phyloP scores from a whole-genome alignment of 2,888 invertebrate species.

The Pristionchus entomophagus region DNA sequence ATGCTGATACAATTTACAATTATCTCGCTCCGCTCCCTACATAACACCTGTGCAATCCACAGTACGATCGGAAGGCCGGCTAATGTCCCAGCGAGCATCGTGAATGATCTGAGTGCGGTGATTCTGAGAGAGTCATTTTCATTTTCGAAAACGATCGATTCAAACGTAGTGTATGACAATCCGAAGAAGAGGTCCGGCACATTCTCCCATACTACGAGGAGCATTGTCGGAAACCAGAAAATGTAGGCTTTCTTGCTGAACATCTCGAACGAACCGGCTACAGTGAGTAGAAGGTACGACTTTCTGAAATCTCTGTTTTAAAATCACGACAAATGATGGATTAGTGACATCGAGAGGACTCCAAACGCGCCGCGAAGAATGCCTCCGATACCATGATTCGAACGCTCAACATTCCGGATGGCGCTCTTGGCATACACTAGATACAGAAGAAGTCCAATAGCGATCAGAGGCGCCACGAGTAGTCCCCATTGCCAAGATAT shows the following conservation, averaged over 20 bases:
- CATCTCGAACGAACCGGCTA: neutral
- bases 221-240: neutral
- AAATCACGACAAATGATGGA: neutral
- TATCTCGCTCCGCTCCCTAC: too few species aligned
- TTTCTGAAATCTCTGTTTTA: neutral
- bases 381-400: neutral
- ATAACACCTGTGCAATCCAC: slow-evolving; percentile 16
- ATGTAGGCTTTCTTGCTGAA: neutral
- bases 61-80: neutral
- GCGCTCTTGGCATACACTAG: neutral
- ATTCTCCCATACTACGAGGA: neutral
- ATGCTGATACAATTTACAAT: too few species aligned
- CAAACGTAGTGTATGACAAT: neutral
- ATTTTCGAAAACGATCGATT: neutral
- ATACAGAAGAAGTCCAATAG: neutral
- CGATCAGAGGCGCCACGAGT: neutral
- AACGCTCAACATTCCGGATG: neutral
- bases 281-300: neutral
- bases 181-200: neutral
- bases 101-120: neutral
- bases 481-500: slow-evolving; percentile 1
- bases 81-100: neutral
- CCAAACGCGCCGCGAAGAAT: neutral
- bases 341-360: neutral
- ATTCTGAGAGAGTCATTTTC: neutral